These are phyloP conservation scores for Eublepharis macularius DNA, from an alignment of 2,113 vertebrate genomes.

Conservation along the genomic window DNA sequence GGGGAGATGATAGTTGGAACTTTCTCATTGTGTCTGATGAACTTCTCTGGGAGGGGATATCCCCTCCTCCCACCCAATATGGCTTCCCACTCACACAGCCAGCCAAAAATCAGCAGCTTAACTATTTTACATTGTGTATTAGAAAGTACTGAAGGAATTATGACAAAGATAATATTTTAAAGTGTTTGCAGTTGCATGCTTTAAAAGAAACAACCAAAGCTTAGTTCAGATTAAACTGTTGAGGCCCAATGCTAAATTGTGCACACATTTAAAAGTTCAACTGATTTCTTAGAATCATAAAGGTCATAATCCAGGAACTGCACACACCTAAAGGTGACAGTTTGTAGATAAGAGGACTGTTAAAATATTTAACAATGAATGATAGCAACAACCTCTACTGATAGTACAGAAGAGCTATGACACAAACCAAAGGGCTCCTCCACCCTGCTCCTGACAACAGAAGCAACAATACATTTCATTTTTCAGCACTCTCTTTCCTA, in stretches of 20 bases:
- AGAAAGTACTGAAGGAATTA: neutral
- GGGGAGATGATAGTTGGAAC: too few relatives aligned
- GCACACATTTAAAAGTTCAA: neutral
- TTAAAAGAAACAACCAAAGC: neutral
- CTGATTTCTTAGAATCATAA: neutral
- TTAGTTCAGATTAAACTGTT: neutral
- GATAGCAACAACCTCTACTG: neutral
- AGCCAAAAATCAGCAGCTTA: neutral
- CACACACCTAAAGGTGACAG: neutral
- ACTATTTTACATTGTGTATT: neutral
- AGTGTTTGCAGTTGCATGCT: neutral
- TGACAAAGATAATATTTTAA: neutral
- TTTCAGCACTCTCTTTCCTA: neutral
- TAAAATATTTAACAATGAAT: neutral
- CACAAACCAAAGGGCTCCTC: neutral
- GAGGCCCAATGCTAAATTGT: neutral
- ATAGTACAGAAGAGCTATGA: neutral
- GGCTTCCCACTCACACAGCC: neutral
- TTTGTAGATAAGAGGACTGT: neutral
- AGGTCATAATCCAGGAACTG: neutral
- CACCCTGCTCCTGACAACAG: neutral
- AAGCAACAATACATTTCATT: neutral
- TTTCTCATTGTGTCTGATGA: neutral
- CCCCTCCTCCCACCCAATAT: neutral
- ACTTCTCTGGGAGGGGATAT: neutral